phyloP scores from a whole-genome alignment of 2,888 invertebrate genomes.

The Eustalomyia histrio region DNA sequence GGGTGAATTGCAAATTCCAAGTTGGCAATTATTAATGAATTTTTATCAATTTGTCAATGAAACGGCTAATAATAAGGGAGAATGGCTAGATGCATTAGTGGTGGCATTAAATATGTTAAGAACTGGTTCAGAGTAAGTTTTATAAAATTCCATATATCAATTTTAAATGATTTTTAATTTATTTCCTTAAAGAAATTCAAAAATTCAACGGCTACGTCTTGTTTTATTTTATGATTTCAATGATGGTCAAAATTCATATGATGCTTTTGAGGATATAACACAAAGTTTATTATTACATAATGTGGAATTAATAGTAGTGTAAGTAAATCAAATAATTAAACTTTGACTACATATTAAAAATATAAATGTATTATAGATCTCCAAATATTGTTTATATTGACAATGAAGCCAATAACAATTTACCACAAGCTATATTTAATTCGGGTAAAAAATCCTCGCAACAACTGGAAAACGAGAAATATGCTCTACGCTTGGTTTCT shows the following conservation, averaged over 20 bases:
- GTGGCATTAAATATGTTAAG: conserved; percentile 82
- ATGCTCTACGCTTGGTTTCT: conserved; percentile 76
- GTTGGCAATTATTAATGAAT: conserved; percentile 82
- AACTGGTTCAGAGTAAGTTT: conserved; percentile 72
- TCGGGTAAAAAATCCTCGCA: conserved; percentile 63
- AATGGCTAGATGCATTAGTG: conserved; percentile 84
- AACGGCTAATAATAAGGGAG: conserved; percentile 80
- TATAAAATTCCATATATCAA: background rate
- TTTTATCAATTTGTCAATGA: conserved; percentile 76
- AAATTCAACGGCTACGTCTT: conserved; percentile 81
- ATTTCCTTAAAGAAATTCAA: conserved; percentile 73
- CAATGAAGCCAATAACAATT: conserved; percentile 73
- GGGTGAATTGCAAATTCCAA: conserved; percentile 80
- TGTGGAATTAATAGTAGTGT: conserved; percentile 84
- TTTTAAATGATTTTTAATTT: background rate
- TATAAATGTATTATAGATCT: conserved; percentile 68
- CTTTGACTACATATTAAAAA: no score
- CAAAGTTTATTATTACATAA: conserved; percentile 81
- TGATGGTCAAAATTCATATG: conserved; percentile 80
- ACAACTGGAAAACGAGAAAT: conserved; percentile 79
- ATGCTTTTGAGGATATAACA: conserved; percentile 81
- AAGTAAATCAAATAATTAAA: conserved; percentile 71
- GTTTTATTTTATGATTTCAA: conserved; percentile 85
- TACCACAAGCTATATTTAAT: conserved; percentile 70
- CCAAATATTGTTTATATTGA: conserved; percentile 76